Conservation (phyloP, 2,113 vertebrate species). For the Hippoglossus stenolepis region DNA sequence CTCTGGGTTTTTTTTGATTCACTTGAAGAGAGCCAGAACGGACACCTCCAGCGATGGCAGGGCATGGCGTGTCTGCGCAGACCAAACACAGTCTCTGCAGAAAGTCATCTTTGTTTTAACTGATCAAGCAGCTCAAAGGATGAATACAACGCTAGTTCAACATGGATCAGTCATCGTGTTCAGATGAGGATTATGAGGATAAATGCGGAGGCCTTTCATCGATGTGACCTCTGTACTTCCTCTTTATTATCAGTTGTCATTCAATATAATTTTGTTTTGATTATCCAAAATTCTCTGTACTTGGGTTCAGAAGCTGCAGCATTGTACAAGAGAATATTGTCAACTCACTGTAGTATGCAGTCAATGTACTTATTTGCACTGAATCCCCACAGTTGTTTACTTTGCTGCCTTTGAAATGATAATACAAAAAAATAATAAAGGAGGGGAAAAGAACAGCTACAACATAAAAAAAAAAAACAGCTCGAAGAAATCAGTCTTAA, state of each 20-base stretch:
- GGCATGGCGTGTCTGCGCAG: conserved; percentile 57
- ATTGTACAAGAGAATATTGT: conserved; percentile 10
- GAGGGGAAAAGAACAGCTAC: conserved; percentile 23
- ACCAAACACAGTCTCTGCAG: conserved; percentile 58
- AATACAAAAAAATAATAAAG: conserved; percentile 12
- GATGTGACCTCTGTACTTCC: background rate
- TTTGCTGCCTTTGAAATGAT: conserved; percentile 32
- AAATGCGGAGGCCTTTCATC: background rate
- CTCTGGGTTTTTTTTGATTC: conserved; percentile 67
- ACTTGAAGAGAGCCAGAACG: conserved; percentile 68
- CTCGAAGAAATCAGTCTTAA: conserved; percentile 63
- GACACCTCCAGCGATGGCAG: conserved; percentile 58
- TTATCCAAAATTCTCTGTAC: background rate
- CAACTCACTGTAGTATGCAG: conserved; percentile 18
- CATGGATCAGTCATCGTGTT: conserved; percentile 28
- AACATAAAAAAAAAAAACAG: conserved; percentile 55
- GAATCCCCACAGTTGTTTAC: conserved; percentile 5
- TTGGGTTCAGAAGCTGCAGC: conserved; percentile 17
- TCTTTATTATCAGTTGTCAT: background rate
- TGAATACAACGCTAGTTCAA: conserved; percentile 39
- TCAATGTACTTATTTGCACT: conserved; percentile 43
- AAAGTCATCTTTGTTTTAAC: conserved; percentile 62
- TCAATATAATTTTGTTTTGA: conserved; percentile 1
- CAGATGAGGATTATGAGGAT: background rate
- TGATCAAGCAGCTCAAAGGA: conserved; percentile 65